phyloP scores from a whole-genome alignment of 2,113 vertebrate genomes.

The Petromus typicus region DNA sequence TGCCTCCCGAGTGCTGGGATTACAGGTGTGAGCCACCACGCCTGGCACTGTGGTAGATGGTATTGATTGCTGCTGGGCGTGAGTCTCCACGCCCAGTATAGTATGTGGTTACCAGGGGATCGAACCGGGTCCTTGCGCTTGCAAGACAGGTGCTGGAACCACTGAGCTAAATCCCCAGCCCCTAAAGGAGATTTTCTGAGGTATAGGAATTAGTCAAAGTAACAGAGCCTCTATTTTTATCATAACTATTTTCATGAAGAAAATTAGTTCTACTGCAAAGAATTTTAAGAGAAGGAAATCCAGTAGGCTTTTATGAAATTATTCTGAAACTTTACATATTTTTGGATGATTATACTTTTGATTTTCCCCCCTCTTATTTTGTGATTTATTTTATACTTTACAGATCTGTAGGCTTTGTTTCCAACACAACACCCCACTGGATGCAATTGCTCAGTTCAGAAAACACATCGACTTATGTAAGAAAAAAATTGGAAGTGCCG shows the following conservation, averaged over 20 bases:
- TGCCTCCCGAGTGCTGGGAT: too few relatives aligned
- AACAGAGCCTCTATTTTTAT: not conserved
- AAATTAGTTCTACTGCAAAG: not conserved
- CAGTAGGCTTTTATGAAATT: not conserved
- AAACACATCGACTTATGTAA: slow-evolving; percentile 98
- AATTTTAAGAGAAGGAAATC: not conserved
- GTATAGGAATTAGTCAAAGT: not conserved
- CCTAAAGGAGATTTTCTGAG: not conserved
- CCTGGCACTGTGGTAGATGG: too few relatives aligned
- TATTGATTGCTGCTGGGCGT: too few relatives aligned
- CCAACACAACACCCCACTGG: slow-evolving; percentile 97
- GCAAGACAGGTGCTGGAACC: too few relatives aligned
- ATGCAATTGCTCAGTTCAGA: slow-evolving; percentile 98
- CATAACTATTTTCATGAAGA: not conserved
- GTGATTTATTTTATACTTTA: slow-evolving; percentile 39
- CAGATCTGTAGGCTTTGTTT: slow-evolving; percentile 99
- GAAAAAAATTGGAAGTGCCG: slow-evolving; percentile 98
- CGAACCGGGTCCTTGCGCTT: too few relatives aligned
- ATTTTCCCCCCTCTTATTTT: not conserved
- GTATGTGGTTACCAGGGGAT: too few relatives aligned
- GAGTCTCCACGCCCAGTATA: too few relatives aligned
- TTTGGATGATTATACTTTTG: not conserved
- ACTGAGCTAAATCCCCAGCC: too few relatives aligned
- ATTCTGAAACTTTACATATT: not conserved
- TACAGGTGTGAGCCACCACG: too few relatives aligned